Evolutionary conservation across 2,797 vertebrate species (phyloP), one percentile per base, ranked within the genome.

Genomic region (Rallus crepitans): DNA sequence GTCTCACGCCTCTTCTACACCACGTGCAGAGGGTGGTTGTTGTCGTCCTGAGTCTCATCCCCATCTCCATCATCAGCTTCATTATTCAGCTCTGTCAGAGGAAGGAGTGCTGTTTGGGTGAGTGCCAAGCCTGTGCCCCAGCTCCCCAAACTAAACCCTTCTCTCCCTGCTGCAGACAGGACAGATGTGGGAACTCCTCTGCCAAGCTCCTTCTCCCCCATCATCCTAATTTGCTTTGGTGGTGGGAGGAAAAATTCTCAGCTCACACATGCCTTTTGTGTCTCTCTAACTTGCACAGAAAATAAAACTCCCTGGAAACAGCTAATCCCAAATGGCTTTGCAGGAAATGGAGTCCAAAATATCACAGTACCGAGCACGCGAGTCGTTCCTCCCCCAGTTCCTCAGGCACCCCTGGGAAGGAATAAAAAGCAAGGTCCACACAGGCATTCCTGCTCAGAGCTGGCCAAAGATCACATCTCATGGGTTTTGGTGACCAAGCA

Each of bases 11-110:
- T 31, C 31, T 4, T 12, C 56, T 78, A 6, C 66, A 0, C 25
- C 31, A 12, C 3, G 11, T 6, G 16, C 7, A 12, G 61, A 60
- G 7, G 35, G 11, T 35, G 28, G 30, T 31, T 3, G 0, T 4
- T 4, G 3, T 18, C 3, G 3, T 9, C 0, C 66, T 92, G 45
- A 23, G 45, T 16, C 28, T 78, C 25, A 0, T 31, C 24, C 0
- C 11, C 5, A 0, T 7, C 56, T 48, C 82, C 6, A 2, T 24
- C 35, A 0, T 1, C 39, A 1, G 8, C 71, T 78, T 69, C 47
- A 0, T 40, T 15, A 2, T 28, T 17, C 8, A 20, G 56, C 7
- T 73, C 31, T 45, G 10, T n/a, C 15, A 20, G 28, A 31, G 0
- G 4, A 45, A 17, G 27, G 5, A 31, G 3, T 4, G 2, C 6